Conservation (phyloP, 1,140 invertebrate genomes). For the Atta texana region DNA sequence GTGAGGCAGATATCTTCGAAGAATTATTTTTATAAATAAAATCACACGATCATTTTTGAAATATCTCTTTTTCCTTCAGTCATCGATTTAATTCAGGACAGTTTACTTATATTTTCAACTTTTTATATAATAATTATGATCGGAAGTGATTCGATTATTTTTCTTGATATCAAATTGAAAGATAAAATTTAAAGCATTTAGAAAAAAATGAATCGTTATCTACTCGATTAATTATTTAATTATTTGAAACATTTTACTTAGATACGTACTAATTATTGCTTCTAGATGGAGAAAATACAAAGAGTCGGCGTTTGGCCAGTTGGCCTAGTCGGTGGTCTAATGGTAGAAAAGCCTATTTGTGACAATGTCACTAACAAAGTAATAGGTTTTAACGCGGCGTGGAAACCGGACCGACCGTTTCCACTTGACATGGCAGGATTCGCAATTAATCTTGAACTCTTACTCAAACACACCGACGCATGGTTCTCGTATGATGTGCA, state of each 20-base stretch:
- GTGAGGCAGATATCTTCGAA: slow-evolving; percentile 83
- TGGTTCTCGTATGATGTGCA: slow-evolving; percentile 94
- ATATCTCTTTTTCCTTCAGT: neutral
- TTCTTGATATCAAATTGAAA: no score
- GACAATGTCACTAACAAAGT: slow-evolving; percentile 90
- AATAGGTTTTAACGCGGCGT: slow-evolving; percentile 93
- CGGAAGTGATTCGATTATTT: neutral
- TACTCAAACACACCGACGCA: slow-evolving; percentile 92
- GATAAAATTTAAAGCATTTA: neutral
- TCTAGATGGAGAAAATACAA: slow-evolving; percentile 92
- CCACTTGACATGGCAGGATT: slow-evolving; percentile 99
- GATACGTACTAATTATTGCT: slow-evolving; percentile 16
- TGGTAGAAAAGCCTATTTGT: slow-evolving; percentile 93
- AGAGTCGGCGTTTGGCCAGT: slow-evolving; percentile 99
- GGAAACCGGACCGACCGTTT: slow-evolving; percentile 96
- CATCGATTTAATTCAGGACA: neutral
- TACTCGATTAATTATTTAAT: neutral
- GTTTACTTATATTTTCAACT: neutral
- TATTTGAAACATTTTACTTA: neutral
- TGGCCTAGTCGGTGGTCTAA: slow-evolving; percentile 95
- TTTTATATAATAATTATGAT: slow-evolving; percentile 1
- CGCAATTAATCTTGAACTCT: slow-evolving; percentile 94
- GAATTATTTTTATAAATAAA: neutral
- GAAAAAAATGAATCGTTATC: neutral
- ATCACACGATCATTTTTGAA: neutral